Conservation (phyloP, 2,888 invertebrate genomes). For the Ectemnius cavifrons region DNA sequence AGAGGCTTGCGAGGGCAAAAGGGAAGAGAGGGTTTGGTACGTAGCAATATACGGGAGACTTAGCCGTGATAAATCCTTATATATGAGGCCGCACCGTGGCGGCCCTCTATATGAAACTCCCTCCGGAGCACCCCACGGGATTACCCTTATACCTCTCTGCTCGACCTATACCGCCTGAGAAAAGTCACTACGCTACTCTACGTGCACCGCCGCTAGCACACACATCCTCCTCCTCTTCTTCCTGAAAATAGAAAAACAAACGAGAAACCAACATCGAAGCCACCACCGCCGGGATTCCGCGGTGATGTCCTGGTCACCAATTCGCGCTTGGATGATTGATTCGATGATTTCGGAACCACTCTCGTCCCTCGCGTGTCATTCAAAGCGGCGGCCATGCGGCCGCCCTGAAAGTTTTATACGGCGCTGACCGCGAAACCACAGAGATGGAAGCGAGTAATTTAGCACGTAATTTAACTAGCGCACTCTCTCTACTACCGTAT, state of each 20-base stretch:
- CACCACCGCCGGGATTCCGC: conserved; percentile 30
- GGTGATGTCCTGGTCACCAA: conserved; percentile 16
- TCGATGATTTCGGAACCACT: not conserved
- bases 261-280: conserved; percentile 54
- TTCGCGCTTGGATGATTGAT: conserved; percentile 2
- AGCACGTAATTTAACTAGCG: conserved; percentile 7
- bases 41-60: conserved; percentile 77
- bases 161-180: conserved; percentile 53
- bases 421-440: not conserved
- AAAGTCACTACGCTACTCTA: conserved; percentile 57
- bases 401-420: not conserved
- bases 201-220: conserved; percentile 43
- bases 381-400: not conserved
- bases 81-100: conserved; percentile 75
- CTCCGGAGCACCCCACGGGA: conserved; percentile 73
- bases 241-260: conserved; percentile 64
- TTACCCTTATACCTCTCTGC: conserved; percentile 70
- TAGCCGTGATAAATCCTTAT: conserved; percentile 78
- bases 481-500: too few relatives aligned
- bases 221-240: too few relatives aligned
- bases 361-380: conserved; percentile 10
- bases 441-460: conserved; percentile 15
- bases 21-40: conserved; percentile 67
- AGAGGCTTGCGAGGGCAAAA: conserved; percentile 18
- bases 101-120: conserved; percentile 75